Evolutionary conservation across 2,797 vertebrate genomes (phyloP).

Genomic region (Spizella passerina): DNA sequence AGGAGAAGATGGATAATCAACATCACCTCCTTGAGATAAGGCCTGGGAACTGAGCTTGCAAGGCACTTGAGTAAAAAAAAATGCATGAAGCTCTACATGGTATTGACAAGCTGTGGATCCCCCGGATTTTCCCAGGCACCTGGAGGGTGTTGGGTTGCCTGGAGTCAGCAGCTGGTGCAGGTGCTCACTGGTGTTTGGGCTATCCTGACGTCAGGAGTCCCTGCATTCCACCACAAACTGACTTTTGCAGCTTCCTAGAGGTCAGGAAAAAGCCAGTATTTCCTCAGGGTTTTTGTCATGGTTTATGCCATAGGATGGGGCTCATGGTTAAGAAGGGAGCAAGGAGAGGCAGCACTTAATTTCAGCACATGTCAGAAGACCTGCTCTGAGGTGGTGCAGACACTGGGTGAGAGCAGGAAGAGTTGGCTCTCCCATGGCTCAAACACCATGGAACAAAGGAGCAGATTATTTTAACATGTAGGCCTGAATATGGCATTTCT

Average conservation of each 20-base stretch:
- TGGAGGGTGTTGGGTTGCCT: accelerated
- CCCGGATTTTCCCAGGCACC: background rate
- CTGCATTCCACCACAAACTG: accelerated
- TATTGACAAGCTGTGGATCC: background rate
- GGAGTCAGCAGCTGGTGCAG: background rate
- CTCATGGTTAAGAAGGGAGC: background rate
- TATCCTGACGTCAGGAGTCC: background rate
- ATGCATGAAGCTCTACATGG: accelerated
- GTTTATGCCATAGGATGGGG: background rate
- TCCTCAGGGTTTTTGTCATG: background rate
- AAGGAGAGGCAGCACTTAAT: background rate
- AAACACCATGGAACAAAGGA: background rate
- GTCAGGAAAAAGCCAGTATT: background rate
- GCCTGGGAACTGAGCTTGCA: background rate
- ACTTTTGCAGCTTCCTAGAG: background rate
- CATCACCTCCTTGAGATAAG: background rate
- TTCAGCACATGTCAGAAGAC: background rate
- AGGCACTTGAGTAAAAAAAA: background rate
- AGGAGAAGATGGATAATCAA: background rate
- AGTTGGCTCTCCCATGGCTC: background rate
- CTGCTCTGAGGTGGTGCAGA: accelerated
- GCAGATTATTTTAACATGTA: background rate
- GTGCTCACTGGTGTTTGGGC: background rate
- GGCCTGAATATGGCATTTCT: background rate
- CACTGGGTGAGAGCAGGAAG: background rate